phyloP scores from a whole-genome alignment of 2,888 invertebrate species.

The Drosophila greeni region DNA sequence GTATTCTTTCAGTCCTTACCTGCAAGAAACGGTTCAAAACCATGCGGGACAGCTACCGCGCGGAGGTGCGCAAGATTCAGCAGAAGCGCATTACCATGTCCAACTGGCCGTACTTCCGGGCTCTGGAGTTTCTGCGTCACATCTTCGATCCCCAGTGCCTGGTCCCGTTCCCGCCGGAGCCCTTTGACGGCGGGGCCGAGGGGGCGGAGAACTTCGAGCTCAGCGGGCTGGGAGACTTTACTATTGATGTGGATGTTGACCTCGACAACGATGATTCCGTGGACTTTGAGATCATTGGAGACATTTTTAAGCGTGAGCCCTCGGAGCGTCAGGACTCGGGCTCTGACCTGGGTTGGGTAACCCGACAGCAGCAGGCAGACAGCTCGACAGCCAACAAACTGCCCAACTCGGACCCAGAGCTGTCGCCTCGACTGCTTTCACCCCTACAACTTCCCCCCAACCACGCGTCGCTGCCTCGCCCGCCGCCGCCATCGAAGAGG shows the following conservation, averaged over 20 bases:
- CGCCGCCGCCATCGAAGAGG: conserved; percentile 42
- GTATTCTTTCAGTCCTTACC: conserved; percentile 25
- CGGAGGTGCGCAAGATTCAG: conserved; percentile 60
- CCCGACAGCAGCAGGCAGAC: conserved; percentile 15
- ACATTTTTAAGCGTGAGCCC: conserved; percentile 55
- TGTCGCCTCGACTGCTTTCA: conserved; percentile 43
- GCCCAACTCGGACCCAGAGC: conserved; percentile 37
- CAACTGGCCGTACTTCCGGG: conserved; percentile 53
- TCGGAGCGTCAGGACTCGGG: conserved; percentile 15
- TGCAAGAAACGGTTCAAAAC: conserved; percentile 62
- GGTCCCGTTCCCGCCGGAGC: conserved; percentile 46
- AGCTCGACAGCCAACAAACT: conserved; percentile 15
- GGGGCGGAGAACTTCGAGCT: conserved; percentile 3
- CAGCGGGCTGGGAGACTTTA: conserved; percentile 43
- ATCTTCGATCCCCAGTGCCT: conserved; percentile 55
- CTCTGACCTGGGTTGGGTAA: conserved; percentile 30
- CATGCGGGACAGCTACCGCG: conserved; percentile 56
- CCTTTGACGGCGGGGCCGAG: neutral
- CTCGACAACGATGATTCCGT: conserved; percentile 59
- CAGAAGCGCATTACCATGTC: conserved; percentile 25
- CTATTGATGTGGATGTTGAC: conserved; percentile 58
- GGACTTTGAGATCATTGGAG: conserved; percentile 62
- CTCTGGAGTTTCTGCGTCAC: conserved; percentile 55
- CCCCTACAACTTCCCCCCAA: conserved; percentile 27
- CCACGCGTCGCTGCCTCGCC: conserved; percentile 2